Evolutionary conservation across 2,888 invertebrate genomes (phyloP).

Genomic region (Heliconius ismenius): DNA sequence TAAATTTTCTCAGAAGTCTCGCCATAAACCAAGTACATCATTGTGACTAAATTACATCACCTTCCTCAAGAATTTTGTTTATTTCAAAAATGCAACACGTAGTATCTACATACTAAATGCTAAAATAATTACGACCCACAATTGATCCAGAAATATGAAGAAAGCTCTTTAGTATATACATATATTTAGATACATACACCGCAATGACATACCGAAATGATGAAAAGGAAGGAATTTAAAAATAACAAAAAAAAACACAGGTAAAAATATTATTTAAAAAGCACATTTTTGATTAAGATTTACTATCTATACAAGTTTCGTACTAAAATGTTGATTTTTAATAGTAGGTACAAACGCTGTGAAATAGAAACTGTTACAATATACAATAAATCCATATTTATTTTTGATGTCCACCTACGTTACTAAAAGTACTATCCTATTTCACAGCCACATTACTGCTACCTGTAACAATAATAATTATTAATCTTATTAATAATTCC

Average conservation of each 20-base stretch:
- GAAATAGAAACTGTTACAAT: conserved; percentile 32
- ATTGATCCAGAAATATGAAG: conserved; percentile 10
- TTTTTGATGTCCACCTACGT: conserved; percentile 34
- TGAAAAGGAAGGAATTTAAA: not conserved
- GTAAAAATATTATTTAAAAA: not conserved
- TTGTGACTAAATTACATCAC: not conserved
- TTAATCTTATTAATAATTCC: not conserved
- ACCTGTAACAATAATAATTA: conserved; percentile 56
- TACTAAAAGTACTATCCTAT: conserved; percentile 38
- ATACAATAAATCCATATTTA: conserved; percentile 34
- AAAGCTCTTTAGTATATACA: conserved; percentile 1
- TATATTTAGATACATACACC: not conserved
- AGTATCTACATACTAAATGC: not conserved
- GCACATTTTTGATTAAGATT: not conserved
- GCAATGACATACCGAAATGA: not conserved
- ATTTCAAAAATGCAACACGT: not conserved
- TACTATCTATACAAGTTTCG: conserved; percentile 2
- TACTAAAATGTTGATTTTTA: conserved; percentile 23
- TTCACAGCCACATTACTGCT: conserved; percentile 61
- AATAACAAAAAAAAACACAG: not conserved
- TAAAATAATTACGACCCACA: conserved; percentile 5
- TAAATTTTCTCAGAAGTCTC: not conserved
- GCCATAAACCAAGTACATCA: too few species aligned
- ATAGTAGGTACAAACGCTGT: conserved; percentile 26
- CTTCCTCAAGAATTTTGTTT: not conserved